Conservation (phyloP, 2,888 invertebrate species). For the Eumacrocentrus americanus region DNA sequence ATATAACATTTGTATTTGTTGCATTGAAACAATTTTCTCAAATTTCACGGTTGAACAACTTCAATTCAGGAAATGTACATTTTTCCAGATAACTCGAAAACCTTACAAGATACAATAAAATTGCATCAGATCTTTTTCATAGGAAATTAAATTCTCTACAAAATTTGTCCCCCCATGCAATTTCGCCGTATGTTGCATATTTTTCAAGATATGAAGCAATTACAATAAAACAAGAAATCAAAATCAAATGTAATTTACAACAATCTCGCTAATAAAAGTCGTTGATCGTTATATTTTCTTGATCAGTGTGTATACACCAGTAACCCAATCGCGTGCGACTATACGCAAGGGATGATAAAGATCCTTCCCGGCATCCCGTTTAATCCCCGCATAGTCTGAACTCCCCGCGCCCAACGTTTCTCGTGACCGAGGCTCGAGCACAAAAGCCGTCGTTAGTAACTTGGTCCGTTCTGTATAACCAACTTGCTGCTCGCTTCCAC, state of each 20-base stretch:
- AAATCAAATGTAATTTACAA: not conserved
- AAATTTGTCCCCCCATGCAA: not conserved
- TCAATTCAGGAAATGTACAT: not conserved
- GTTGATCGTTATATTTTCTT: not conserved
- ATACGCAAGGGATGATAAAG: constrained; percentile 44
- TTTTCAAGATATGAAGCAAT: not conserved
- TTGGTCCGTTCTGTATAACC: constrained; percentile 39
- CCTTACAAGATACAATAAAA: no score
- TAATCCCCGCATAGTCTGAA: constrained; percentile 43
- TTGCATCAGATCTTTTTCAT: no score
- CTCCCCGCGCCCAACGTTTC: constrained; percentile 4
- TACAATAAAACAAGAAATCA: not conserved
- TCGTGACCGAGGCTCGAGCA: constrained; percentile 31
- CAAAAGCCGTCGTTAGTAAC: constrained; percentile 55
- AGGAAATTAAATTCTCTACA: no score
- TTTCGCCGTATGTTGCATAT: no score
- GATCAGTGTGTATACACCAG: not conserved
- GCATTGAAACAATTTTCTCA: not conserved
- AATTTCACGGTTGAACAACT: not conserved
- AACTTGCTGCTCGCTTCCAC: constrained; percentile 33
- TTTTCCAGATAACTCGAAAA: no score
- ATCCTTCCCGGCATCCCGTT: constrained; percentile 36
- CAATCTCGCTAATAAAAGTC: not conserved
- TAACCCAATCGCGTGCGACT: constrained; percentile 27
- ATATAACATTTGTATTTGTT: no score